Conservation (phyloP, 2,113 vertebrate species). For the Eublepharis macularius region DNA sequence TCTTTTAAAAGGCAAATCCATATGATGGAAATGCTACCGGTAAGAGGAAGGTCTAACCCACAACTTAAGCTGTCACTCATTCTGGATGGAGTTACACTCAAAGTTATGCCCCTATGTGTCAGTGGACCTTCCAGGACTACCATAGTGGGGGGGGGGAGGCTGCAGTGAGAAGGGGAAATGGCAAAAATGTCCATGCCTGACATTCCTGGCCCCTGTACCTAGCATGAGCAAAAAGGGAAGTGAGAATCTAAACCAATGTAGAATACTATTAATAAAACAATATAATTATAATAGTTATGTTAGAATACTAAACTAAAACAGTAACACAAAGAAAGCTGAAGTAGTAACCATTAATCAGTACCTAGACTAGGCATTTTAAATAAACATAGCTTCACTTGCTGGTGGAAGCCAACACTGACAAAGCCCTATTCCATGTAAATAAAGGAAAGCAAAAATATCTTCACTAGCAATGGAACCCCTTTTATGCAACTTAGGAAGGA, state of each 20-base stretch:
- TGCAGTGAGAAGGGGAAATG: no score
- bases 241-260: background rate
- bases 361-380: background rate
- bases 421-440: background rate
- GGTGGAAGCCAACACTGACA: background rate
- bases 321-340: background rate
- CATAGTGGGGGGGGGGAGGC: no score
- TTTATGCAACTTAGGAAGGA: background rate
- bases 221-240: background rate
- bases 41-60: no score
- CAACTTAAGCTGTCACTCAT: no score
- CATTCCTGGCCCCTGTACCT: no score
- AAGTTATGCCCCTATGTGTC: no score
- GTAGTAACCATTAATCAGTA: background rate
- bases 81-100: no score
- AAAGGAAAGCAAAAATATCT: background rate
- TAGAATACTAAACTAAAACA: background rate
- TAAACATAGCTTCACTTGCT: background rate
- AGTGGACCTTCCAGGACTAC: no score
- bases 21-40: no score
- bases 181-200: no score
- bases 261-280: background rate
- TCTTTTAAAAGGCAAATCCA: background rate
- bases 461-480: no score
- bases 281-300: background rate